Evolutionary conservation across 2,797 vertebrate genomes (phyloP), one percentile per base, ranked within the genome.

Genomic region (Gobionotothen gibberifrons): DNA sequence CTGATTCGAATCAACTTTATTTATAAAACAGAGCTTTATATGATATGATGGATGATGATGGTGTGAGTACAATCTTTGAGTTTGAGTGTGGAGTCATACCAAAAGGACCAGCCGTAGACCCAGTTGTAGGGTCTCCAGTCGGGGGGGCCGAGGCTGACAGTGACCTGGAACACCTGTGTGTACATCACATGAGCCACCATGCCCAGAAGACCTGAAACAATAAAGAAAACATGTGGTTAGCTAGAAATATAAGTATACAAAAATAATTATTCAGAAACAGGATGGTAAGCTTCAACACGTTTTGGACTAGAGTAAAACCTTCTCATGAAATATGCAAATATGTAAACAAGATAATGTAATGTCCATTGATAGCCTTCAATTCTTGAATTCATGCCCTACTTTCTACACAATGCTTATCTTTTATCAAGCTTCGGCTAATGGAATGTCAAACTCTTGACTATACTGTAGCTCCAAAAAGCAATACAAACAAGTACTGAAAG

Each of bases 181-280:
- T 97, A 97, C 96, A 97, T 97, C 94, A 97, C 95, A 82, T 97
- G 96, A 65, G 96, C 96, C 61, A 97, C 96, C 96, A 97, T 97
- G 12, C 96, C 97, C 63, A 98, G 90, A 76, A 98, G 96, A 89
- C 97, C 97, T 98, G 93, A 9, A 78, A 78, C 76, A 76, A 78
- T 3, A 61, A 2, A 9, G 2, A 65, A 1, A 3, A 58, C 3
- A 3, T 7, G 17, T 3, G 10, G 2, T 47, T 57, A 26, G 40
- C 67, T 54, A 21, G 13, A 17, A 57, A 61, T 44, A 36, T 8
- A 36, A 36, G 43, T 32, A 6, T 17, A 9, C 8, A 11, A 3
- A 54, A 17, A 42, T 1, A 13, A 39, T 13, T 48, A 15, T 14
- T 55, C 65, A 64, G 12, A 55, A 66, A 14, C 3, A 15, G 13